Conservation (phyloP, 2,888 invertebrate genomes). For the Fragum whitleyi region DNA sequence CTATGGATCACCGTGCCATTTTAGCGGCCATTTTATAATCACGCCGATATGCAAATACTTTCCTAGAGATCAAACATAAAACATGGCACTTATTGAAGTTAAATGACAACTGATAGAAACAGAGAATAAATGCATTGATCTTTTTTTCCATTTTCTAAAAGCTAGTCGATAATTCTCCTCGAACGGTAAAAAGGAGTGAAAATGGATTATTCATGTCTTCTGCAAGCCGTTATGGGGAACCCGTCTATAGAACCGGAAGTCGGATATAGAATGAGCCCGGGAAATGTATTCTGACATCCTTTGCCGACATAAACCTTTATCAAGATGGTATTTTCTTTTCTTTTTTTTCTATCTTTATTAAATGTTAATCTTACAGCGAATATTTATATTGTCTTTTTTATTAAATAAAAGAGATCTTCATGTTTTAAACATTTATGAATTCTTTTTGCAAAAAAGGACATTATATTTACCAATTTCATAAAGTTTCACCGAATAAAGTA, state of each 20-base stretch:
- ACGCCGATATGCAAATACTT: conserved; percentile 61
- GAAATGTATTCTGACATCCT: conserved; percentile 65
- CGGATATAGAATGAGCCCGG: conserved; percentile 65
- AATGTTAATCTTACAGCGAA: too few species aligned
- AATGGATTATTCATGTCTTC: conserved; percentile 70
- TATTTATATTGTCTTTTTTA: too few species aligned
- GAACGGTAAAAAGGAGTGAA: conserved; percentile 61
- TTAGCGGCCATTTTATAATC: conserved; percentile 51
- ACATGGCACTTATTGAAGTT: conserved; percentile 68
- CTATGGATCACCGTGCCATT: conserved; percentile 41
- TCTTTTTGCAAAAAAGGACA: too few species aligned
- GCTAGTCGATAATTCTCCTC: conserved; percentile 58
- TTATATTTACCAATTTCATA: too few species aligned
- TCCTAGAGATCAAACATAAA: conserved; percentile 50
- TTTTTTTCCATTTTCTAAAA: conserved; percentile 33
- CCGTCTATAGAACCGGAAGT: conserved; percentile 65
- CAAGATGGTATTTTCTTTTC: too few species aligned
- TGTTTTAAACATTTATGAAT: too few species aligned
- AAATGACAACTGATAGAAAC: conserved; percentile 59
- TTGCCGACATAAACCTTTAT: conserved; percentile 35
- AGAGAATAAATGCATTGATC: conserved; percentile 64
- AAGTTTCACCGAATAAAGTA: too few species aligned
- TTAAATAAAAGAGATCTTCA: too few species aligned
- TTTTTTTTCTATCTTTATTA: too few species aligned
- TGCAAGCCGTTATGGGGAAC: conserved; percentile 61